phyloP scores from a whole-genome alignment of 2,113 vertebrate species.

The Sinocyclocheilus grahami region DNA sequence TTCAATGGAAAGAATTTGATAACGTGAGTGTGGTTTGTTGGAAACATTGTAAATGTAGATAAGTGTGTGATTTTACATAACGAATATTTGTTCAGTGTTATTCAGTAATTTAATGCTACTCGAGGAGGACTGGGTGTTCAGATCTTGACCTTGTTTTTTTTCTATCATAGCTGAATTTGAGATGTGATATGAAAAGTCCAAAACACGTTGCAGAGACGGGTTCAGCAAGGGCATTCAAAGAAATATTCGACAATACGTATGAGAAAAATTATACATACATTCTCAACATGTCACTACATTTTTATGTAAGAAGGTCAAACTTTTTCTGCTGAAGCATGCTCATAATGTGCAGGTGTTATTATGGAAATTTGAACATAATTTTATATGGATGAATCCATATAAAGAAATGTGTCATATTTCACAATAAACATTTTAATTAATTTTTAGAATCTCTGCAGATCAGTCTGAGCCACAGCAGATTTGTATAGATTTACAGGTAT shows the following conservation, averaged over 20 bases:
- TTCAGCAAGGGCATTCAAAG: not conserved
- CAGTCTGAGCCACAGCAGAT: no score
- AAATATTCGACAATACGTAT: not conserved
- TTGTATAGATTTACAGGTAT: no score
- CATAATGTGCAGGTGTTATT: no score
- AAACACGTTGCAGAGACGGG: not conserved
- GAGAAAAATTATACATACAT: not conserved
- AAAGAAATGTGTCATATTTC: no score
- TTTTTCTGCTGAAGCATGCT: no score
- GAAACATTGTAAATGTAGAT: not conserved
- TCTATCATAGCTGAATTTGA: not conserved
- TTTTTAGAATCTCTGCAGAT: no score
- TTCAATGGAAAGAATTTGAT: conserved; percentile 42
- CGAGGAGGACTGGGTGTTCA: not conserved
- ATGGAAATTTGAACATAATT: no score
- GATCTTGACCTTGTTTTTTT: not conserved
- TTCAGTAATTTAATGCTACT: not conserved
- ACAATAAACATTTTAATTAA: no score
- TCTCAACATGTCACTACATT: not conserved
- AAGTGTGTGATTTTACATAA: conserved; percentile 4
- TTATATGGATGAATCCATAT: no score
- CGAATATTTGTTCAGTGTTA: conserved; percentile 3
- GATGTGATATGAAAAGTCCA: not conserved
- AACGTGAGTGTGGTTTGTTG: conserved; percentile 15
- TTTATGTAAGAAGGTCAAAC: no score